These are phyloP conservation scores for Schizotus pectinicornis DNA, from an alignment of 2,888 invertebrate genomes.

Conservation along the genomic window DNA sequence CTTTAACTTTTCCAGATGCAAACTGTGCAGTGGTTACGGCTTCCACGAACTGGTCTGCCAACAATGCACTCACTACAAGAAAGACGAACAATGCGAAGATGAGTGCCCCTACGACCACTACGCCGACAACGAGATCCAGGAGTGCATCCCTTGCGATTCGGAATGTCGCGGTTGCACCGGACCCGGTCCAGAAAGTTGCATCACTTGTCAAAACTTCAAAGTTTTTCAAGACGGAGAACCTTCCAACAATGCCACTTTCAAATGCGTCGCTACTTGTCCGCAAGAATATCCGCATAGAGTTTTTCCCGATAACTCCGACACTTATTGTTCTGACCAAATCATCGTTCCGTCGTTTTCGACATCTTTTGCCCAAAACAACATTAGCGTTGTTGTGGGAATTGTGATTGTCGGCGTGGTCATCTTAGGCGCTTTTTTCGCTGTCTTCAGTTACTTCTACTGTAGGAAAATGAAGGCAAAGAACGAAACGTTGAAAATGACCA, in stretches of 20 bases:
- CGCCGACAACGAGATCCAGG: constrained; percentile 73
- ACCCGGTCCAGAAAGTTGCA: constrained; percentile 76
- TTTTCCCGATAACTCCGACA: constrained; percentile 74
- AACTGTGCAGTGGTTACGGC: constrained; percentile 87
- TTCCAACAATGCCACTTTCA: constrained; percentile 71
- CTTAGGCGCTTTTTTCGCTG: not conserved
- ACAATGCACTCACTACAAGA: constrained; percentile 84
- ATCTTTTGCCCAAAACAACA: not conserved
- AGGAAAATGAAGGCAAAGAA: constrained; percentile 82
- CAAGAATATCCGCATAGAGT: constrained; percentile 77
- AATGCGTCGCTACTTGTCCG: constrained; percentile 86
- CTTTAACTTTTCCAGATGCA: constrained; percentile 64
- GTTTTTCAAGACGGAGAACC: constrained; percentile 64
- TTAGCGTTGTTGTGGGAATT: constrained; percentile 18
- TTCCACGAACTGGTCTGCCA: constrained; percentile 86
- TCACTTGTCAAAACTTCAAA: constrained; percentile 78
- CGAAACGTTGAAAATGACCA: constrained; percentile 90
- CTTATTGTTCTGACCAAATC: constrained; percentile 71
- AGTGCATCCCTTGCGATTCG: constrained; percentile 76
- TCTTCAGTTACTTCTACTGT: constrained; percentile 32
- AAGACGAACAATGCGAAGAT: constrained; percentile 89
- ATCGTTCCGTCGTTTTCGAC: not conserved
- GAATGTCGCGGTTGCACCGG: constrained; percentile 89
- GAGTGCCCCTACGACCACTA: constrained; percentile 87
- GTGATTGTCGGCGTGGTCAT: constrained; percentile 26